Evolutionary conservation across 2,888 invertebrate genomes (phyloP).

Genomic region (Eupeodes luniger): DNA sequence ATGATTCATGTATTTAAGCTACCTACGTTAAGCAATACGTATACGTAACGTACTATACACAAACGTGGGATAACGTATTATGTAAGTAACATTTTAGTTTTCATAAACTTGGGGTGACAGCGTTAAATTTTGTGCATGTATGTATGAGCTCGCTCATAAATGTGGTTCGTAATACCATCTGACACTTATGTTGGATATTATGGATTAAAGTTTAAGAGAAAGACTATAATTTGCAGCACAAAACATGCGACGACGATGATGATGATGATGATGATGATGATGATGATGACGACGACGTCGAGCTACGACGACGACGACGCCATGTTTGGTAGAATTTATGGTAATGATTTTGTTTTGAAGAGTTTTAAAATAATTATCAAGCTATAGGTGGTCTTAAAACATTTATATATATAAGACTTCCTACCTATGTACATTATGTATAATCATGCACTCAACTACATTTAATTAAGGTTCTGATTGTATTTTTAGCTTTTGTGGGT

Average conservation of each 20-base stretch:
- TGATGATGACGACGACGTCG: no score
- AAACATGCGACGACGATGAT: neutral
- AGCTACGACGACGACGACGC: neutral
- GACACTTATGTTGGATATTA: conserved; percentile 51
- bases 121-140: conserved; percentile 20
- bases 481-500: no score
- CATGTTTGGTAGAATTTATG: neutral
- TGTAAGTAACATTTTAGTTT: conserved; percentile 13
- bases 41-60: neutral
- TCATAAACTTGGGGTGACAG: conserved; percentile 37
- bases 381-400: neutral
- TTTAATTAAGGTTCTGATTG: no score
- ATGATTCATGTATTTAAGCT: no score
- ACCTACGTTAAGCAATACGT: no score
- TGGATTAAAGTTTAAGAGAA: conserved; percentile 34
- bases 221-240: conserved; percentile 32
- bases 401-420: neutral
- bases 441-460: no score
- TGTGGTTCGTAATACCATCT: conserved; percentile 58
- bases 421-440: no score
- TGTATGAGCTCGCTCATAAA: conserved; percentile 41
- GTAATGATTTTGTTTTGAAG: conserved; percentile 24
- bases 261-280: no score
- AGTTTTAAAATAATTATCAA: conserved; percentile 45
- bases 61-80: neutral